Evolutionary conservation across 1,140 invertebrate species (phyloP).

Genomic region (Halesus radiatus): DNA sequence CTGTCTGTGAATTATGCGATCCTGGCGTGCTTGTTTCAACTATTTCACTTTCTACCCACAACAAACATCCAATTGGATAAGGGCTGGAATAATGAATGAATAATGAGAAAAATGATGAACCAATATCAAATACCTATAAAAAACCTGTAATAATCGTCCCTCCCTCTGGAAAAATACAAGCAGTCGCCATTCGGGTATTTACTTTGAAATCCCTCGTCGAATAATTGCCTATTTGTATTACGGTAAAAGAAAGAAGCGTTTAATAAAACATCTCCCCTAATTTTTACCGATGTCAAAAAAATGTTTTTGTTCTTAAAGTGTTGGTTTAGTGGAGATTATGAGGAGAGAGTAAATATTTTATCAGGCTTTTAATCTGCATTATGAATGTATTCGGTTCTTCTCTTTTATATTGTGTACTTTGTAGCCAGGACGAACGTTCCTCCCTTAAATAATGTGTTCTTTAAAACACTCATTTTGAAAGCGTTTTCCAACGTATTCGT

Average conservation of each 20-base stretch:
- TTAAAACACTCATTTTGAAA: too few relatives aligned
- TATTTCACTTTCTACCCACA: neutral
- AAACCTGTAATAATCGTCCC: neutral
- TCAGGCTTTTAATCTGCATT: slow-evolving; percentile 39
- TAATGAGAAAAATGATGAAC: too few relatives aligned
- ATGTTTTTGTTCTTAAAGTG: slow-evolving; percentile 49
- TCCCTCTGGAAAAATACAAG: neutral
- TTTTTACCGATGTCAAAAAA: slow-evolving; percentile 37
- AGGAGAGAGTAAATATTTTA: slow-evolving; percentile 46
- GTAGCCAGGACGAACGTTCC: too few relatives aligned
- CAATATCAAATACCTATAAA: too few relatives aligned
- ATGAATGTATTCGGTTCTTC: neutral
- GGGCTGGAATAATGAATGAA: too few relatives aligned
- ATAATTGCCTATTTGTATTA: slow-evolving; percentile 48
- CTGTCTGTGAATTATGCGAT: slow-evolving; percentile 26
- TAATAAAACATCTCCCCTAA: slow-evolving; percentile 47
- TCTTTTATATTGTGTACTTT: too few relatives aligned
- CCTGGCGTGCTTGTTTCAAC: slow-evolving; percentile 6
- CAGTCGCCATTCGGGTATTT: slow-evolving; percentile 29
- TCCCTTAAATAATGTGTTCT: too few relatives aligned
- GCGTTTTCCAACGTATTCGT: too few relatives aligned
- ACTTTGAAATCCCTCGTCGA: slow-evolving; percentile 34
- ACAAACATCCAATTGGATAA: neutral
- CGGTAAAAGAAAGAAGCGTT: slow-evolving; percentile 41
- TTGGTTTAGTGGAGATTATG: slow-evolving; percentile 43